A percentile compares a stretch with the other conserved stretches of the same genome.
Conservation (phyloP, 2,113 vertebrate genomes). For the Pungitius pungitius region DNA sequence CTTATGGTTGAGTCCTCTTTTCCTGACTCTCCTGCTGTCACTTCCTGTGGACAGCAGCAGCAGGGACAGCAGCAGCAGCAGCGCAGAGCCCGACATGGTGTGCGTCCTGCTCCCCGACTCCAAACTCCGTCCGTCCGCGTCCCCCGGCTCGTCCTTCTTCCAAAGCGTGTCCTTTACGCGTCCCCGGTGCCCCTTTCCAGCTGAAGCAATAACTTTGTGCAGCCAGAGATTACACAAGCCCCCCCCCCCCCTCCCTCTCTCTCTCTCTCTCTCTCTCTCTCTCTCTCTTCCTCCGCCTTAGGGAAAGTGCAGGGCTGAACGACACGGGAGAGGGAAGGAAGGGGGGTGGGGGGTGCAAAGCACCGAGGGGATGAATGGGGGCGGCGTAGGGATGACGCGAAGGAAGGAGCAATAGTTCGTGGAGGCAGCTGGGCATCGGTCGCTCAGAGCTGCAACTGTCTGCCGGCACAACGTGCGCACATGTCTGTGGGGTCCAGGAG, state of each 20-base stretch:
- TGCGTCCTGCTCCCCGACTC: slow-evolving; percentile 38
- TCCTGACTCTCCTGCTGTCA: slow-evolving; percentile 74
- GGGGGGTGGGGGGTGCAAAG: slow-evolving; percentile 18
- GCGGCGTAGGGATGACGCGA: slow-evolving; percentile 37
- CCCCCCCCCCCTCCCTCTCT: neutral
- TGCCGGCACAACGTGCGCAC: slow-evolving; percentile 53
- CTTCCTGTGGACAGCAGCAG: slow-evolving; percentile 74
- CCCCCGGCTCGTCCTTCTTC: slow-evolving; percentile 13
- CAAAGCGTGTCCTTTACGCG: slow-evolving; percentile 15
- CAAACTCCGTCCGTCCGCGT: slow-evolving; percentile 1
- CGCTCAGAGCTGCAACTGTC: slow-evolving; percentile 53
- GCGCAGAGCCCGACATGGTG: slow-evolving; percentile 71
- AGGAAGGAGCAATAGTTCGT: slow-evolving; percentile 27
- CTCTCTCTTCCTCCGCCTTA: slow-evolving; percentile 37
- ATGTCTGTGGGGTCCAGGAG: slow-evolving; percentile 57
- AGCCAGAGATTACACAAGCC: slow-evolving; percentile 68
- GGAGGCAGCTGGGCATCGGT: slow-evolving; percentile 63
- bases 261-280: too few species aligned
- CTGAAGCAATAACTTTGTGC: slow-evolving; percentile 53
- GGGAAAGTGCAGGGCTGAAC: slow-evolving; percentile 54
- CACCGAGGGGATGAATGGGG: slow-evolving; percentile 54
- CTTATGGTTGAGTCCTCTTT: slow-evolving; percentile 81
- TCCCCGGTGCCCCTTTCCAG: slow-evolving; percentile 27
- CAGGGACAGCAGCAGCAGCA: slow-evolving; percentile 69
- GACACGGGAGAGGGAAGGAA: slow-evolving; percentile 38